phyloP scores from a whole-genome alignment of 1,140 invertebrate genomes.

The Calycopis cecrops region DNA sequence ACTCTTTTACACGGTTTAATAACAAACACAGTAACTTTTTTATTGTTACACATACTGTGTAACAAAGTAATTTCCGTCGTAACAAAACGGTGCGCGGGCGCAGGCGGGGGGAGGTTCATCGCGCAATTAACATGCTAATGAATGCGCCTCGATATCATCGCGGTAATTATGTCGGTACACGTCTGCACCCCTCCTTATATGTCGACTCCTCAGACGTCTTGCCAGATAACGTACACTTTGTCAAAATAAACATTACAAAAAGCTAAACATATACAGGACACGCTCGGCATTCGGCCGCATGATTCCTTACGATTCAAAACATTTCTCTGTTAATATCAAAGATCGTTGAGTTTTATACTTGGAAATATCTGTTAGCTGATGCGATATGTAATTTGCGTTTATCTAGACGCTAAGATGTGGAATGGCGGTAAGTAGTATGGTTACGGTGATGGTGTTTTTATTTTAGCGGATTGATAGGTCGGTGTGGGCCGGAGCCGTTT shows the following conservation, averaged over 20 bases:
- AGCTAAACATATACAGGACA: neutral
- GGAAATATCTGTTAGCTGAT: constrained; percentile 11
- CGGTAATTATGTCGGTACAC: constrained; percentile 63
- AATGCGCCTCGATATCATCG: constrained; percentile 64
- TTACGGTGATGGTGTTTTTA: constrained; percentile 49
- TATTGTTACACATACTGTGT: too few species aligned
- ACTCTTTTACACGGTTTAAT: too few species aligned
- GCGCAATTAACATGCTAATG: constrained; percentile 72
- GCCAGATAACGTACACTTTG: constrained; percentile 40
- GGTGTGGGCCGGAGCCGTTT: constrained; percentile 55
- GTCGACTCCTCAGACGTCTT: constrained; percentile 40
- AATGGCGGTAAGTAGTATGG: constrained; percentile 14
- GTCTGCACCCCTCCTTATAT: constrained; percentile 59
- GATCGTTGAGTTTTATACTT: constrained; percentile 51
- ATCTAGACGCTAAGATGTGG: neutral
- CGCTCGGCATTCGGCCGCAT: constrained; percentile 27
- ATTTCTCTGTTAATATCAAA: constrained; percentile 56
- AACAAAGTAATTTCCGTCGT: neutral
- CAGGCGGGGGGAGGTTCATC: constrained; percentile 41
- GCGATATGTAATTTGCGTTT: constrained; percentile 4
- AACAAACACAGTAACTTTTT: too few species aligned
- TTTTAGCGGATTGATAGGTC: constrained; percentile 67
- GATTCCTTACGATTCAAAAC: constrained; percentile 60
- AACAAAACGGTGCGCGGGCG: constrained; percentile 18
- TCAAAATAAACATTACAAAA: constrained; percentile 12